phyloP scores from a whole-genome alignment of 1,140 invertebrate species.

The Teleopsis dalmanni region DNA sequence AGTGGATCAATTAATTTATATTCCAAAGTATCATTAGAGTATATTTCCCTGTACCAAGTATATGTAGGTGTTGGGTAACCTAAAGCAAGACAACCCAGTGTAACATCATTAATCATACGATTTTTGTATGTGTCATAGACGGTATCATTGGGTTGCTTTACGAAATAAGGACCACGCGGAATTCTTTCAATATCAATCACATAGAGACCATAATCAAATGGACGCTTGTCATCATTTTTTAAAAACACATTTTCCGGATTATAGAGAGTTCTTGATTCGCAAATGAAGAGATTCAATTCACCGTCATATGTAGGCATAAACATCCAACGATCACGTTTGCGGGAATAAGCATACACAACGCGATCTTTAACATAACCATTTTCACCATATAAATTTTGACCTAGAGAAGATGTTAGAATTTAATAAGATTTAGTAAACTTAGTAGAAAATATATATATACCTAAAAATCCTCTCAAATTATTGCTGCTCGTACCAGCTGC shows the following conservation, averaged over 20 bases:
- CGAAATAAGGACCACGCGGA: conserved; percentile 80
- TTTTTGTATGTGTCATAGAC: conserved; percentile 76
- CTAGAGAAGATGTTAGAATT: conserved; percentile 7
- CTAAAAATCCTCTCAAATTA: conserved; percentile 32
- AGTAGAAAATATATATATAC: conserved; percentile 12
- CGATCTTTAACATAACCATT: conserved; percentile 44
- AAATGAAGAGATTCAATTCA: conserved; percentile 75
- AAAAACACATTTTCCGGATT: conserved; percentile 51
- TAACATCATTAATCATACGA: conserved; percentile 62
- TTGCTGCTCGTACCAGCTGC: conserved; percentile 33
- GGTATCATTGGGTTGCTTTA: conserved; percentile 70
- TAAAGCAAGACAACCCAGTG: conserved; percentile 74
- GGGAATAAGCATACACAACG: conserved; percentile 62
- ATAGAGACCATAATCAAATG: conserved; percentile 74
- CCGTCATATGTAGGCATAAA: conserved; percentile 69
- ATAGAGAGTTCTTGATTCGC: conserved; percentile 70
- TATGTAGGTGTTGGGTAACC: conserved; percentile 87
- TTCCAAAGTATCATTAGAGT: conserved; percentile 66
- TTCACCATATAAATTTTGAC: conserved; percentile 30
- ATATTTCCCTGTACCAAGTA: conserved; percentile 85
- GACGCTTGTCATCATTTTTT: conserved; percentile 62
- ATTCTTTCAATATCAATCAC: conserved; percentile 68
- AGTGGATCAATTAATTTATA: conserved; percentile 70
- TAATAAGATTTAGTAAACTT: not conserved
- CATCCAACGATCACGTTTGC: conserved; percentile 70